A percentile compares a stretch with the other conserved stretches of the same genome.
phyloP scores from a whole-genome alignment of 2,113 vertebrate genomes.

The Eptatretus burgeri region DNA sequence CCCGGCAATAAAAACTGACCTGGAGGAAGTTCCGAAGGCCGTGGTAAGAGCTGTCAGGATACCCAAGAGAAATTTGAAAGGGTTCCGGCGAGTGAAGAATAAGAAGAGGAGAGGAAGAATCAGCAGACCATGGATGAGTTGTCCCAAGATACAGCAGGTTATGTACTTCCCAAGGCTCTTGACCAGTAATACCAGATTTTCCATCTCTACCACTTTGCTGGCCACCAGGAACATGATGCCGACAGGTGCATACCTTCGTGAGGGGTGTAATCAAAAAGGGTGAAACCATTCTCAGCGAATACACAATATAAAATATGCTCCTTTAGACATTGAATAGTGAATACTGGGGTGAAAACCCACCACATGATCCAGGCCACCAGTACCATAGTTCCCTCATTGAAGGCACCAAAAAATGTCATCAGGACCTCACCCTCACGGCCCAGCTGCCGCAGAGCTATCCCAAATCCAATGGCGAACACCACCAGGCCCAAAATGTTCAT shows the following conservation, averaged over 20 bases:
- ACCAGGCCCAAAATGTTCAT: slow-evolving; percentile 72
- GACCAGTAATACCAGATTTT: slow-evolving; percentile 28
- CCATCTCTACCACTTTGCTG: slow-evolving; percentile 46
- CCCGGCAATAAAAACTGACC: slow-evolving; percentile 16
- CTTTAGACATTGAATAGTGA: too few relatives aligned
- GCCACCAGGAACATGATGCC: slow-evolving; percentile 73
- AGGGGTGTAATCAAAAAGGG: too few relatives aligned
- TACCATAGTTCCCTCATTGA: slow-evolving; percentile 68
- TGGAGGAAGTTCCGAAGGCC: slow-evolving; percentile 54
- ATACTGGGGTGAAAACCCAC: slow-evolving; percentile 17
- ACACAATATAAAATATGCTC: too few relatives aligned
- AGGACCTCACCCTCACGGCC: slow-evolving; percentile 48
- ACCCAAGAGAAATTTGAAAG: slow-evolving; percentile 47
- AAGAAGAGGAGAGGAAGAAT: slow-evolving; percentile 46
- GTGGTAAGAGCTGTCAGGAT: slow-evolving; percentile 37
- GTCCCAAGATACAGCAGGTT: slow-evolving; percentile 40
- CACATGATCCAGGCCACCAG: slow-evolving; percentile 81
- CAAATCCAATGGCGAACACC: slow-evolving; percentile 49
- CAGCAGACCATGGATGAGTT: slow-evolving; percentile 35
- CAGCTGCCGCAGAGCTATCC: slow-evolving; percentile 43
- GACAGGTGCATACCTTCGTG: slow-evolving; percentile 39
- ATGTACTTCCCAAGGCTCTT: slow-evolving; percentile 48
- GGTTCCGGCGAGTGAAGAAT: slow-evolving; percentile 39
- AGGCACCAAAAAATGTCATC: slow-evolving; percentile 51
- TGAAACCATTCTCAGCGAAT: too few relatives aligned